These are phyloP conservation scores for Xylocampa areola DNA, from an alignment of 2,888 invertebrate species.

Conservation along the genomic window DNA sequence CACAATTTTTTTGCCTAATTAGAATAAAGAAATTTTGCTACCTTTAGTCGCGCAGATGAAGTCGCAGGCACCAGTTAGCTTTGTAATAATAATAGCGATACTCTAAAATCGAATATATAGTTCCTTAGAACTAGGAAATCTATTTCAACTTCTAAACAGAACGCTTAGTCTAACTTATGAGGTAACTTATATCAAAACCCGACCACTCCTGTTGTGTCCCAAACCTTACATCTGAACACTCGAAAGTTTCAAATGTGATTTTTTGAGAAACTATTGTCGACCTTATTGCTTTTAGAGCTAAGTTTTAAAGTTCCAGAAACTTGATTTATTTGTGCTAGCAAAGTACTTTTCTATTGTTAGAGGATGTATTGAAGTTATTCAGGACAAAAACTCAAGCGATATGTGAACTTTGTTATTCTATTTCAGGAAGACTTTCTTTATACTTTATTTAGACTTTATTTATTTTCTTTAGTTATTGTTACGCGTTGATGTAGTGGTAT, in stretches of 20 bases:
- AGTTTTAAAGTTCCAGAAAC: too few species aligned
- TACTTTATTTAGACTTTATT: slow-evolving; percentile 28
- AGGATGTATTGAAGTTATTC: slow-evolving; percentile 37
- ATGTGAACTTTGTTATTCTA: slow-evolving; percentile 17
- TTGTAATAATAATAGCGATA: too few species aligned
- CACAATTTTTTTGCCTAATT: too few species aligned
- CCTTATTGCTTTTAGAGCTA: slow-evolving; percentile 30
- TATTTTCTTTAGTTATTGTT: slow-evolving; percentile 27
- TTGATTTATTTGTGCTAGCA: slow-evolving; percentile 38
- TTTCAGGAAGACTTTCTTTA: slow-evolving; percentile 25
- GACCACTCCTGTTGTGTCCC: slow-evolving; percentile 5
- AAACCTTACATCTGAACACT: slow-evolving; percentile 7
- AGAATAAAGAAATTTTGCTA: too few species aligned
- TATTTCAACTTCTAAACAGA: too few species aligned
- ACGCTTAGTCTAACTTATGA: too few species aligned
- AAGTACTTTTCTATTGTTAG: slow-evolving; percentile 41
- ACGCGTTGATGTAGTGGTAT: slow-evolving; percentile 7
- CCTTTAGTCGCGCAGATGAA: too few species aligned
- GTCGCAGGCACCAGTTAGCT: too few species aligned
- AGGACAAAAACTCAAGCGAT: slow-evolving; percentile 6
- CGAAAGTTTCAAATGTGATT: slow-evolving; percentile 30
- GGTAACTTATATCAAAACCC: too few species aligned
- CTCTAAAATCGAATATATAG: too few species aligned
- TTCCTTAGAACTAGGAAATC: too few species aligned
- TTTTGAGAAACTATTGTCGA: slow-evolving; percentile 16